Base-by-base conservation (phyloP, 2,113 vertebrate genomes). In the Mixornis gularis region DNA sequence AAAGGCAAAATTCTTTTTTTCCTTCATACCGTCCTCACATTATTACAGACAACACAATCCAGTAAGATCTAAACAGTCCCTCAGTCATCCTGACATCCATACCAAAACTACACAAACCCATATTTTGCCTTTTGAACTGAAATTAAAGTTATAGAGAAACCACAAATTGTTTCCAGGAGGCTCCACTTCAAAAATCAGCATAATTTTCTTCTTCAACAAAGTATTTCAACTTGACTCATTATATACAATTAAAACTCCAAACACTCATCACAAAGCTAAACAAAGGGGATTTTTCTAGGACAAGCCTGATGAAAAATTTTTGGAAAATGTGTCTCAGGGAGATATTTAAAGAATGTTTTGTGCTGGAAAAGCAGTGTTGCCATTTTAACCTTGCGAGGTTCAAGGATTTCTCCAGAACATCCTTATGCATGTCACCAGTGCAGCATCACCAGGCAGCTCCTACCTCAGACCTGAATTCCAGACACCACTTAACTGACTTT, bases 91-190 rank as follows among this genome's bases (percentile, higher is more conserved):
- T 26, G 19, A 16, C 43, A 52, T 88, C 85, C 76, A 40, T 22
- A 73, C n/a, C 41, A 64, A 68, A 95, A 84, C 51, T 43, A 80
- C 24, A 79, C 60, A 93, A 91, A 87, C 78, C 80, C 68, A 7
- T 46, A 64, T 44, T 95, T 91, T 95, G 77, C 93, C 93, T 94
- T 96, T 40, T 79, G 62, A 94, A 92, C 65, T 66, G 48, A 90
- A 92, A 91, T 65, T 87, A 96, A 96, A 95, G 73, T 91, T 80
- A 56, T 1, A 94, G 85, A 30, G 41, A 92, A 91, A 91, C 93
- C 89, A 89, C 59, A 77, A 96, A 86, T 96, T 91, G 94, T 53
- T 95, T 90, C 79, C 93, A 94, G 91, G 44, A 85, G 81, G 49
- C 56, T 79, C 79, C 71, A 71, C 74, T 90, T 93, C 93, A 94